These are phyloP conservation scores for Siniperca obscura DNA, from an alignment of 2,797 vertebrate species.

Conservation along the genomic window DNA sequence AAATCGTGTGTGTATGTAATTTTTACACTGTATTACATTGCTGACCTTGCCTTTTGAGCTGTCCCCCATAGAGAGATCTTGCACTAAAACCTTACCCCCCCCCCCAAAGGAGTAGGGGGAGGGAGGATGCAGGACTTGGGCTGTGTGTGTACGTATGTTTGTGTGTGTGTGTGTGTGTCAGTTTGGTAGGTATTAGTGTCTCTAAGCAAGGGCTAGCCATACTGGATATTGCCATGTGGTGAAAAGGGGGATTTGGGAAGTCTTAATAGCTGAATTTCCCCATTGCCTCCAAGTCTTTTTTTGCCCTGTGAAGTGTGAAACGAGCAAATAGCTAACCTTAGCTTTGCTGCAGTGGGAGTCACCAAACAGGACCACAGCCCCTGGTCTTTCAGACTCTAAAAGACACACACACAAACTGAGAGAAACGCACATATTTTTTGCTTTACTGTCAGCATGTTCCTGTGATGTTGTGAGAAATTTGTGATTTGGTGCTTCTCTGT, in stretches of 20 bases:
- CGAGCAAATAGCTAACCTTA: conserved; percentile 73
- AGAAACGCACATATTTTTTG: conserved; percentile 26
- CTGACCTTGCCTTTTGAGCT: conserved; percentile 71
- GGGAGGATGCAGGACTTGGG: conserved; percentile 58
- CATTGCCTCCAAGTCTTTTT: conserved; percentile 63
- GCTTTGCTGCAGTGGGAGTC: conserved; percentile 67
- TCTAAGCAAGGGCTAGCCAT: conserved; percentile 47
- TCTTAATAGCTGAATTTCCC: conserved; percentile 76
- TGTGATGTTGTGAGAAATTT: conserved; percentile 68
- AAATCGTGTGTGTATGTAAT: conserved; percentile 27
- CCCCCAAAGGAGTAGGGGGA: too few species aligned
- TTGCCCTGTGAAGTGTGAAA: conserved; percentile 72
- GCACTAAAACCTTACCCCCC: conserved; percentile 56
- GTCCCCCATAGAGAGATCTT: conserved; percentile 51
- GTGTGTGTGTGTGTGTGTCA: conserved; percentile 37
- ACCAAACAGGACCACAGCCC: conserved; percentile 50
- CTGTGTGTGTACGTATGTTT: conserved; percentile 26
- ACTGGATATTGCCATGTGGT: conserved; percentile 60
- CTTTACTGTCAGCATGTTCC: conserved; percentile 75
- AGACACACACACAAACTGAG: conserved; percentile 22
- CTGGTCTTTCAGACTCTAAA: conserved; percentile 37
- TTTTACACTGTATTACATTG: conserved; percentile 31
- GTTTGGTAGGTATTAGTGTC: conserved; percentile 65
- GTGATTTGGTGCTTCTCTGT: conserved; percentile 70
- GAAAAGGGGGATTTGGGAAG: conserved; percentile 72